Evolutionary conservation across 2,113 vertebrate species (phyloP), one percentile per base, ranked within the genome.

Genomic region (Hylia prasina): DNA sequence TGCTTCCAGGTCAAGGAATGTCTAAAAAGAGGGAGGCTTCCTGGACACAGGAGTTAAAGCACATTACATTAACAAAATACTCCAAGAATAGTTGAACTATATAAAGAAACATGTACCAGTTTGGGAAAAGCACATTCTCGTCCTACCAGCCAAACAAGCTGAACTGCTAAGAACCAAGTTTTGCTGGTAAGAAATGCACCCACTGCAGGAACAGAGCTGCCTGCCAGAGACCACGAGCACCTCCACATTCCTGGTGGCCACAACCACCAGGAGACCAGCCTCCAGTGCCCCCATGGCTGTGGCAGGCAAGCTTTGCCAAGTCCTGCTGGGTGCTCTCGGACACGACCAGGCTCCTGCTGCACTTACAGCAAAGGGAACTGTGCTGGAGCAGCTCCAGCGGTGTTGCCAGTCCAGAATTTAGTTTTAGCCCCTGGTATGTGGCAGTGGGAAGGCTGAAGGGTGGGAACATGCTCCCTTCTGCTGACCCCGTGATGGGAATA

Each of bases 121-220:
- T 86, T 90, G 51, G 83, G 91, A 89, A 95, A 94, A 95, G 51
- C 47, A 83, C 75, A 47, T 81, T 87, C 91, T 83, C 3, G 28
- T 45, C 68, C 68, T 87, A 87, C 89, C 76, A 83, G 94, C 35
- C 47, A 39, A 78, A 90, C 93, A 44, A 93, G 89, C 79, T 44
- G 39, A 94, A 70, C 82, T 25, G 53, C 75, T 48, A 40, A 30
- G 61, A 51, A 37, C 4, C 27, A 61, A 51, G n/a, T 51, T 78
- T 76, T 87, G 50, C 47, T 85, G 47, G 63, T 72, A 69, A 65
- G 56, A 77, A 93, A 69, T 31, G 22, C 11, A 70, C 27, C 53
- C 61, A 33, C 10, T 65, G 30, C 58, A 70, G 79, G 54, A 72
- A 42, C 35, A 53, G 27, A 72, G 23, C 30, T 90, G 40, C 28